Base-by-base conservation (phyloP, 2,797 vertebrate species). In the Gymnoscopelus microlampas region DNA sequence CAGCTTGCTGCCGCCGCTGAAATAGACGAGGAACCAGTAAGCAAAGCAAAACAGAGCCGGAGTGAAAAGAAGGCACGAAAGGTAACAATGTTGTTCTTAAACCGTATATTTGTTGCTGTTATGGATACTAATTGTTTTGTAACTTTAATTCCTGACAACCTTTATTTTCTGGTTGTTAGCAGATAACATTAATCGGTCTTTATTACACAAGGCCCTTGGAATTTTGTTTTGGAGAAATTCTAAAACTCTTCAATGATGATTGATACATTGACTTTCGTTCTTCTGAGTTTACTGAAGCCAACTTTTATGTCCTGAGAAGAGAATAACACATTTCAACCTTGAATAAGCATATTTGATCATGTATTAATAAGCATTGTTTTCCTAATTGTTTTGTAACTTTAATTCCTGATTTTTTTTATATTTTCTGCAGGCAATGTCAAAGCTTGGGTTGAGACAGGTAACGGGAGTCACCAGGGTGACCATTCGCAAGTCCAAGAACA, bases 11-110 rank as follows among this genome's bases (percentile, higher is more conserved):
- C 97, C 70, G 98, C 98, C 10, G 98, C 97, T 15, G 97, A 99
- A 89, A 97, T 99, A 32, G 97, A 99, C 13, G 98, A 99, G 86
- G 98, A 99, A 78, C 97, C 98, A 2, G 98, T 99, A 77, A 99
- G 98, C 95, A 99, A 99, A 98, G 98, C 98, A 69, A 99, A 99
- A 96, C 98, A 99, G 91, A 98, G 97, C 91, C 94, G 98, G 82
- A 99, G 97, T 61, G 98, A 99, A 92, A 99, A 99, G 94, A 99
- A 99, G 79, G 98, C 98, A 76, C 94, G 97, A 64, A 99, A 99
- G 96, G 98, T 99, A 88, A 76, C 1, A 0, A 3, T 14, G 4
- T 6, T 15, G 12, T 2, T 9, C 5, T 32, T 49, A 1, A 5
- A 29, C 2, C 26, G 26, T 29, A 29, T 29, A 29, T 29, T 29